Percentiles rank a stretch among this genome's conserved stretches.
Evolutionary conservation across 2,797 vertebrate species (phyloP).

Genomic region (Gadopsis bispinosus): DNA sequence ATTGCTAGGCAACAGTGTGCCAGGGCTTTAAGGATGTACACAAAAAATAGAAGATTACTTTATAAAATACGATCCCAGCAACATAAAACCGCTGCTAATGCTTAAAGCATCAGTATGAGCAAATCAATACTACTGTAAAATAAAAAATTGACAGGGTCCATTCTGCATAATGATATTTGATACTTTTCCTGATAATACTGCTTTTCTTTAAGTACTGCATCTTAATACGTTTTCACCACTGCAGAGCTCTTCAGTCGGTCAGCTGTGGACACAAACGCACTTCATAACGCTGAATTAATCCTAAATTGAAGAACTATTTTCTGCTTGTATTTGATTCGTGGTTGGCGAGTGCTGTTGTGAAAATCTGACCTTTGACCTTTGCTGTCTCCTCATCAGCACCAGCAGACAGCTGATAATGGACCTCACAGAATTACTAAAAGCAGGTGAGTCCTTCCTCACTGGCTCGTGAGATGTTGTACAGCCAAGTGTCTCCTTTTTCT

Average conservation of each 20-base stretch:
- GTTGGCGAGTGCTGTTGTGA: background rate
- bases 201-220: no score
- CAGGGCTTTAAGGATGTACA: background rate
- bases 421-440: conserved; percentile 80
- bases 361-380: conserved; percentile 21
- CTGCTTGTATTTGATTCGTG: background rate
- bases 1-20: no score
- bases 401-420: conserved; percentile 65
- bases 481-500: no score
- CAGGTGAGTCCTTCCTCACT: conserved; percentile 67
- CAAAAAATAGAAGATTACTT: no score
- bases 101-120: background rate
- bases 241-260: no score
- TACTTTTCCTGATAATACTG: no score
- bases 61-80: background rate
- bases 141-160: no score
- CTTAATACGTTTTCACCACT: no score
- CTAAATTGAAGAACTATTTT: background rate
- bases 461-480: background rate
- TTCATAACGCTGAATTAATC: no score
- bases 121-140: background rate
- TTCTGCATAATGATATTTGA: no score
- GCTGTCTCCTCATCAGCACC: conserved; percentile 52
- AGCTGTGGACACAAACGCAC: no score
- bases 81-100: background rate